Evolutionary conservation across 2,888 invertebrate genomes (phyloP), one percentile per base, ranked within the genome.

Genomic region (Notocelia uddmanniana): DNA sequence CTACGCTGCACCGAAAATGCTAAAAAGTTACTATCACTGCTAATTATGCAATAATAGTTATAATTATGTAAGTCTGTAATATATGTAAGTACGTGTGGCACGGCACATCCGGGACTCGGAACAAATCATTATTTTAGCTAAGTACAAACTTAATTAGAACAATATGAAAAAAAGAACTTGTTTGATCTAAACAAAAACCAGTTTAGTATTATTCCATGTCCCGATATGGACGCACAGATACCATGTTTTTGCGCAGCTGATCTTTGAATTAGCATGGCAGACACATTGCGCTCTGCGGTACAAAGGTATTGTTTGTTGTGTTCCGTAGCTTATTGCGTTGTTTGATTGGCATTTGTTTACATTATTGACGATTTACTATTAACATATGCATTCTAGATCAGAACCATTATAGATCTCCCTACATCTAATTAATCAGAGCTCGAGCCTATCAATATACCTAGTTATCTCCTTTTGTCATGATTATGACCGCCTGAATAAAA

Each of bases 271-370:
- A 74, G 68, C 69, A 76, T 73, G 26, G 50, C 34, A 37, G 50
- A 64, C 72, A 31, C 66, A 71, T 66, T n/a, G n/a, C 73, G 67
- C 68, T 72, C 45, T 70, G 67, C 69, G 68, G 60, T 70, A 73
- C 76, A 73, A 74, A 64, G 18, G 31, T 50, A 72, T 72, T 62
- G 55, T 68, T 52, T 68, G 26, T 34, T 19, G 21, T 60, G 60
- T 57, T 57, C 50, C 68, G 68, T 50, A 19, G 37, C 3, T 45
- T 57, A 69, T 48, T 72, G 72, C 69, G 72, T 67, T 69, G 72
- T 74, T 54, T 41, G 31, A 71, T 57, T 57, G 48, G 59, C 66
- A 19, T 60, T 67, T 71, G 71, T 67, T 67, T 67, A 60, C 45
- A 55, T 54, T 45, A 26, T 41, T 15, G 19, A 23, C 21, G 50